Evolutionary conservation across 2,113 vertebrate genomes (phyloP).

Genomic region (Callaeas wilsoni): DNA sequence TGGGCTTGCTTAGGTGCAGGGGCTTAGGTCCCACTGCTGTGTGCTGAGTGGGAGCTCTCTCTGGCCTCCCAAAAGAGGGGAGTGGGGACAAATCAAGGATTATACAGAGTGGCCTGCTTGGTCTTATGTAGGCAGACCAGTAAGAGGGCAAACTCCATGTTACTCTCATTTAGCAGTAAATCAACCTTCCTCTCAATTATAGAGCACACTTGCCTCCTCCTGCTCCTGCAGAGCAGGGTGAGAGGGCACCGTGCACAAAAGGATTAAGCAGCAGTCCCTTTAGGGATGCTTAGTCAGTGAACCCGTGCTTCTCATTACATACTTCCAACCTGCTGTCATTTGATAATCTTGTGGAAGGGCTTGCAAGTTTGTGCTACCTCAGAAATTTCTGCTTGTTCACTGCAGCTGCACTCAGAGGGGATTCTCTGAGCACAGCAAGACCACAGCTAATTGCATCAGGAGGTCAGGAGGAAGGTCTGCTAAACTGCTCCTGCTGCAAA

Average conservation of each 20-base stretch:
- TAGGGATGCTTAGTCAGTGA: constrained; percentile 48
- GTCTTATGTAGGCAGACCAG: background rate
- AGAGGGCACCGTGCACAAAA: background rate
- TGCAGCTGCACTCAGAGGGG: constrained; percentile 25
- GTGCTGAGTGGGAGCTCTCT: background rate
- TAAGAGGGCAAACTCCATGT: background rate
- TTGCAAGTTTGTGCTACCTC: constrained; percentile 5
- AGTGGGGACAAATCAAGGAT: background rate
- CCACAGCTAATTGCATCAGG: background rate
- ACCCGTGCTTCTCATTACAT: constrained; percentile 33
- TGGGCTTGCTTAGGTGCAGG: background rate
- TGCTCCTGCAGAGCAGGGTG: background rate
- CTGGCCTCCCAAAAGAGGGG: background rate
- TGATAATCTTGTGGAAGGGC: constrained; percentile 23
- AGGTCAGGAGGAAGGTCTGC: constrained; percentile 3
- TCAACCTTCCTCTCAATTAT: background rate
- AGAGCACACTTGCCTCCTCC: background rate
- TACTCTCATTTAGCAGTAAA: background rate
- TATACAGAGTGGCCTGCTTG: background rate
- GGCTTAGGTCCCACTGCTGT: background rate
- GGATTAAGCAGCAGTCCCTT: constrained; percentile 12
- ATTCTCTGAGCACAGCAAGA: background rate
- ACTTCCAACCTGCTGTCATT: constrained; percentile 31
- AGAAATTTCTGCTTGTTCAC: constrained; percentile 11
- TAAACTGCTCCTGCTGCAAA: background rate